Conservation (phyloP, 2,888 invertebrate genomes). For the Dasysyrphus albostriatus region DNA sequence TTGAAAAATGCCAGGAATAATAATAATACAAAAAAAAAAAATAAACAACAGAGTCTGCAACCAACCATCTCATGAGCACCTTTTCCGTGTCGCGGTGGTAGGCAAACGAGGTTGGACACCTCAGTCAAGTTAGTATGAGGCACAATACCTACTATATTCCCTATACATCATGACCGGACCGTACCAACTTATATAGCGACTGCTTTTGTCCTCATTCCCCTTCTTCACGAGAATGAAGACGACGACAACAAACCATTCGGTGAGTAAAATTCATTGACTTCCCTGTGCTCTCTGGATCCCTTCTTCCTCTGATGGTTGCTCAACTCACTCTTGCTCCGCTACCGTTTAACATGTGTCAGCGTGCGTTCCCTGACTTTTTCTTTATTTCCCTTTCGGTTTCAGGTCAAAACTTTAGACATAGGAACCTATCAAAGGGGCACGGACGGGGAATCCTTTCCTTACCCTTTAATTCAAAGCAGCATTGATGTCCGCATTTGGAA, state of each 20-base stretch:
- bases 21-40: slow-evolving; percentile 15
- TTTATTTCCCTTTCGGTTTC: slow-evolving; percentile 62
- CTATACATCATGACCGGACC: slow-evolving; percentile 34
- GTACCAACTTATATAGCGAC: slow-evolving; percentile 31
- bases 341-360: slow-evolving; percentile 77
- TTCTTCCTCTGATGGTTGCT: slow-evolving; percentile 18
- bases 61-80: slow-evolving; percentile 70
- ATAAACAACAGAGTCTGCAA: slow-evolving; percentile 44
- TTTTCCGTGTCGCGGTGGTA: slow-evolving; percentile 59
- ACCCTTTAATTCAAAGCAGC: slow-evolving; percentile 67
- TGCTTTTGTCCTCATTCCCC: slow-evolving; percentile 59
- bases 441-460: slow-evolving; percentile 55
- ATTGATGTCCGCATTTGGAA: slow-evolving; percentile 68
- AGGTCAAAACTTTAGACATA: slow-evolving; percentile 47
- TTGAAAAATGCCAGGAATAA: slow-evolving; percentile 66
- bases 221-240: slow-evolving; percentile 44
- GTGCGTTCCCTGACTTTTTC: slow-evolving; percentile 53
- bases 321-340: slow-evolving; percentile 72
- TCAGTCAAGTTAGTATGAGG: slow-evolving; percentile 35
- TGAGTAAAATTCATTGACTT: slow-evolving; percentile 43
- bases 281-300: slow-evolving; percentile 19
- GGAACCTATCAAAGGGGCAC: background rate
- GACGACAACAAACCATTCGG: slow-evolving; percentile 36
- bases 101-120: slow-evolving; percentile 71
- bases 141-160: slow-evolving; percentile 20